These are phyloP conservation scores for Mus musculus DNA, from an alignment of 2,113 vertebrate genomes.

Conservation along the genomic window DNA sequence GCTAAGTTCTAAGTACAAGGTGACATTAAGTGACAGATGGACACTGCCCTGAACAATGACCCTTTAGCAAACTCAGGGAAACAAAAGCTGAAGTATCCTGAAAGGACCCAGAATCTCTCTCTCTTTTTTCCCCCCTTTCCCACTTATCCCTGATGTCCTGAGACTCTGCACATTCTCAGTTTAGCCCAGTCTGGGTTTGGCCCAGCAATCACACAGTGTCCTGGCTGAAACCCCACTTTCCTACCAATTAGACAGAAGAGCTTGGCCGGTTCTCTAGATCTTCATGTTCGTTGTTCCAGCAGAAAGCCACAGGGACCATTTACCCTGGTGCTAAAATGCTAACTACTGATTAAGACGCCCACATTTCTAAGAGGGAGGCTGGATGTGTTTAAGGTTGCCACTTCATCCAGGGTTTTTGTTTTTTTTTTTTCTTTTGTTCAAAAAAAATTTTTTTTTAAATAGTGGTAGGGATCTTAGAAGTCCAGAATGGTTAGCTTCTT, in stretches of 20 bases:
- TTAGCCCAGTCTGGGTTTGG: not conserved
- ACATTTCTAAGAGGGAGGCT: not conserved
- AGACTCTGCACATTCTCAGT: not conserved
- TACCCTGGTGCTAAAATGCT: not conserved
- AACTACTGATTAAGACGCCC: not conserved
- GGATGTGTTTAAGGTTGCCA: not conserved
- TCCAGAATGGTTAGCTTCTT: not conserved
- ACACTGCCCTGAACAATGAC: not conserved
- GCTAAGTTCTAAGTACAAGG: not conserved
- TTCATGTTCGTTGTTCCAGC: not conserved
- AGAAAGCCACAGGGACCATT: not conserved
- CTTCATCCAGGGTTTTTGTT: not conserved
- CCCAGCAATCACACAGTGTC: not conserved
- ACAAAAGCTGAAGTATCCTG: not conserved
- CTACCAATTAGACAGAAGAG: not conserved
- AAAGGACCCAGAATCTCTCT: not conserved
- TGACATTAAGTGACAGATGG: not conserved
- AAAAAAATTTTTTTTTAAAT: not conserved
- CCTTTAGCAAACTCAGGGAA: not conserved
- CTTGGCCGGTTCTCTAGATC: not conserved
- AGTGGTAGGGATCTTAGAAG: not conserved
- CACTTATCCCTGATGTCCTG: not conserved
- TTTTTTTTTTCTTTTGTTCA: not conserved
- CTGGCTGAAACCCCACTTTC: not conserved
- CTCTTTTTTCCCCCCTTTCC: too few relatives aligned